A percentile compares a stretch with the other conserved stretches of the same genome.
These are phyloP conservation scores for Sardina pilchardus DNA, from an alignment of 2,113 vertebrate species.

Conservation along the genomic window DNA sequence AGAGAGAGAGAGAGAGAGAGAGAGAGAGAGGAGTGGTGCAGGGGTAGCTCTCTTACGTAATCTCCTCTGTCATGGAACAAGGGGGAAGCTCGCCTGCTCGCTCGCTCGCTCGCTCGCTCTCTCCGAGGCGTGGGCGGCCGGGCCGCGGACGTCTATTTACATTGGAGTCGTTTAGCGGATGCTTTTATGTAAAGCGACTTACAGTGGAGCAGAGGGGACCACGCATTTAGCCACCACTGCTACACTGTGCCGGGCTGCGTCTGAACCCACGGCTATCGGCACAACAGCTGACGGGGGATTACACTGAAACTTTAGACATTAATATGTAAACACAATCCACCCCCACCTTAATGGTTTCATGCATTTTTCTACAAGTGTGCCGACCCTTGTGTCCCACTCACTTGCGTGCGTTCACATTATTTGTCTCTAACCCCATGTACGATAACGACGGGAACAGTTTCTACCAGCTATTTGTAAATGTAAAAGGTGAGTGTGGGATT, in stretches of 20 bases:
- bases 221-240: neutral
- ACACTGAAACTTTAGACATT: neutral
- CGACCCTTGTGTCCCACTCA: no score
- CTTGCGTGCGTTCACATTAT: no score
- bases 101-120: neutral
- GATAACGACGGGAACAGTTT: neutral
- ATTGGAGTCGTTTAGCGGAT: neutral
- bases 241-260: no score
- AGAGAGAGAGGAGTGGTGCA: neutral
- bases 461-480: neutral
- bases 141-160: neutral
- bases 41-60: neutral
- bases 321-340: neutral
- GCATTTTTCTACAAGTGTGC: neutral
- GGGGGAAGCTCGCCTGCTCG: neutral
- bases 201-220: neutral
- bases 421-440: neutral
- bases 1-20: no score
- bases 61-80: neutral
- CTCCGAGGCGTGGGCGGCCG: neutral
- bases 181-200: neutral
- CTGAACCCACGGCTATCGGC: no score
- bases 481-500: no score
- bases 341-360: neutral
- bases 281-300: neutral